phyloP scores from a whole-genome alignment of 2,797 vertebrate species.

The Enteromius thamalakanensis region DNA sequence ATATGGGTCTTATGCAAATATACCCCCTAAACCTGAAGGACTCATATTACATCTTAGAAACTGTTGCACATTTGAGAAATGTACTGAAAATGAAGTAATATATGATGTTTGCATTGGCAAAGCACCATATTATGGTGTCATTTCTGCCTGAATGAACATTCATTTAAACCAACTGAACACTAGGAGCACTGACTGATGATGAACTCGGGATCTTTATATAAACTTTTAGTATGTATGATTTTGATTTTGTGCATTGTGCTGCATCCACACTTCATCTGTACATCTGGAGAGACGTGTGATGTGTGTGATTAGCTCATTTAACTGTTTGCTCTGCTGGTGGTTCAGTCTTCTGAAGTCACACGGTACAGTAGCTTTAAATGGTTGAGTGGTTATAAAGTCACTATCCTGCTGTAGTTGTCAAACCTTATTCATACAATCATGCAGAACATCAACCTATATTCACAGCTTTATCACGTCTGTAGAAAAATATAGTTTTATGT shows the following conservation, averaged over 20 bases:
- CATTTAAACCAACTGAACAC: neutral
- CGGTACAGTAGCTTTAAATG: too few relatives aligned
- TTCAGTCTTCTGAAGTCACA: neutral
- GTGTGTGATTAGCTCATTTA: neutral
- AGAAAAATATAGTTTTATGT: too few relatives aligned
- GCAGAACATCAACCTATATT: neutral
- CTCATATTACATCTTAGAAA: constrained; percentile 2
- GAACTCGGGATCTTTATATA: neutral
- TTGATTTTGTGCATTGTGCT: neutral
- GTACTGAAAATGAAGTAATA: neutral
- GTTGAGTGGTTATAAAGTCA: too few relatives aligned
- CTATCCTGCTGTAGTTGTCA: too few relatives aligned
- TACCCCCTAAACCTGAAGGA: neutral
- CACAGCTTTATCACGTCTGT: neutral
- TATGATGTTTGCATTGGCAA: neutral
- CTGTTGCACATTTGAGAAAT: neutral
- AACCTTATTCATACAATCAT: neutral
- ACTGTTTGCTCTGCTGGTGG: neutral
- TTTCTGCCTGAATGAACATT: neutral
- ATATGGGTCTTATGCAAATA: constrained; percentile 21
- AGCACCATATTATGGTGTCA: neutral
- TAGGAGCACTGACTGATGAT: neutral
- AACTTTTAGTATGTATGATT: neutral
- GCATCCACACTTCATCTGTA: neutral
- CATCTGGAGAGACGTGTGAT: too few relatives aligned